Evolutionary conservation across 2,888 invertebrate genomes (phyloP), one percentile per base, ranked within the genome.

Genomic region (Cheilosia vernalis): DNA sequence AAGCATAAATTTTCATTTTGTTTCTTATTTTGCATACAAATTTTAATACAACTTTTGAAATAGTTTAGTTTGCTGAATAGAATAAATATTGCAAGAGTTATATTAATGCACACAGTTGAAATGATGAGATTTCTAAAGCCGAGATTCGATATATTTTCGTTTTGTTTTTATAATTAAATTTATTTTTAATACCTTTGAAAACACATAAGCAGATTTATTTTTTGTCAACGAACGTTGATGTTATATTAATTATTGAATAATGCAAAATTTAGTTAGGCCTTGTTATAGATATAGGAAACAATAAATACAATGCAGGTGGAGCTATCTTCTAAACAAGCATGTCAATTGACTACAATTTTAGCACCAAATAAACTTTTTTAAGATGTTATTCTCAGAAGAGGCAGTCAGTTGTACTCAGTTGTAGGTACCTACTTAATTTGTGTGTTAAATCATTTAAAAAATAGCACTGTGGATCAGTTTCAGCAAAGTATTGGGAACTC

Each of bases 101-200:
- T 61, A 6, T 73, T 66, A 76, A 76, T 76, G 76, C 76, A 67
- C 76, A 67, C 76, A 21, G 21, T 49, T 27, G 19, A 66, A 63
- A 56, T 55, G 47, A 64, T 74, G 37, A 74, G 74, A 64, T 74
- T 56, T 56, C 24, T 37, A 4, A 64, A 64, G 55, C 64, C 55
- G 56, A 64, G 64, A 55, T 24, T 44, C 40, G 44, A 44, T 73
- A 42, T 63, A 27, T 21, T 17, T 21, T 72, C 24, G 5, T 15
- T 49, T 51, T 27, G 40, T 58, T 53, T 15, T 30, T 53, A n/a
- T 17, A 53, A 51, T 42, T 60, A 40, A 17, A 24, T 64, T 53
- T 42, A 19, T 33, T 67, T 21, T 49, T 40, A 66, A 66, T 80
- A 73, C 73, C 66, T 80, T 76, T 60, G 67, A 67, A 77, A 67